Conservation (phyloP, 2,113 vertebrate genomes). For the Silurus glanis region DNA sequence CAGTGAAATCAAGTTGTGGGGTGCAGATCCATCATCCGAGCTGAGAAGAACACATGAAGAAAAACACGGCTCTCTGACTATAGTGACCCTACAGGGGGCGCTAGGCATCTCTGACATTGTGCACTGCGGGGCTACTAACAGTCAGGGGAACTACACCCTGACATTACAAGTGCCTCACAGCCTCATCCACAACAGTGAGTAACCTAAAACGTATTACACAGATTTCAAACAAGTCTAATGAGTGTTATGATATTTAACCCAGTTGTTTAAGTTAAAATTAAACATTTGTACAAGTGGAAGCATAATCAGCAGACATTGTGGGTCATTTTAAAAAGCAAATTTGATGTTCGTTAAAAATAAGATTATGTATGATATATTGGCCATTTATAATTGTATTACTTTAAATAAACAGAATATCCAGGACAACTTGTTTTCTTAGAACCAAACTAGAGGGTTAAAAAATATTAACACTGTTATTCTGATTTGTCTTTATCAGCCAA, state of each 20-base stretch:
- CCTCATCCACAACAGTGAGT: constrained; percentile 37
- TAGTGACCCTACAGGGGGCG: constrained; percentile 43
- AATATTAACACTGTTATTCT: not conserved
- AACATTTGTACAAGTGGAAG: not conserved
- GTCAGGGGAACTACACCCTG: constrained; percentile 45
- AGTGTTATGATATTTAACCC: not conserved
- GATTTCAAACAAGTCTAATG: not conserved
- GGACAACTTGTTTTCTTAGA: not conserved
- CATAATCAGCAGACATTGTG: not conserved
- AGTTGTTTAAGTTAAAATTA: not conserved
- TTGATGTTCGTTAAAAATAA: not conserved
- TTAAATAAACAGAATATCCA: not conserved
- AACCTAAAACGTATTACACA: not conserved
- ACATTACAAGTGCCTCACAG: constrained; percentile 47
- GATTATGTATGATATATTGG: not conserved
- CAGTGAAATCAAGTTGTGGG: constrained; percentile 58
- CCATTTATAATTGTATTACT: not conserved
- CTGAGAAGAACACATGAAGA: constrained; percentile 45
- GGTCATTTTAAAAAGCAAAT: not conserved
- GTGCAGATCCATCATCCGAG: constrained; percentile 31
- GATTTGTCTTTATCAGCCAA: constrained; percentile 53
- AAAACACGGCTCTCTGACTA: constrained; percentile 49
- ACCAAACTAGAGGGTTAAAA: not conserved
- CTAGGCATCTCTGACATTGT: constrained; percentile 45
- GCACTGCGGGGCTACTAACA: constrained; percentile 66